These are phyloP conservation scores for Anabacerthia variegaticeps DNA, from an alignment of 2,797 vertebrate species.

Conservation along the genomic window DNA sequence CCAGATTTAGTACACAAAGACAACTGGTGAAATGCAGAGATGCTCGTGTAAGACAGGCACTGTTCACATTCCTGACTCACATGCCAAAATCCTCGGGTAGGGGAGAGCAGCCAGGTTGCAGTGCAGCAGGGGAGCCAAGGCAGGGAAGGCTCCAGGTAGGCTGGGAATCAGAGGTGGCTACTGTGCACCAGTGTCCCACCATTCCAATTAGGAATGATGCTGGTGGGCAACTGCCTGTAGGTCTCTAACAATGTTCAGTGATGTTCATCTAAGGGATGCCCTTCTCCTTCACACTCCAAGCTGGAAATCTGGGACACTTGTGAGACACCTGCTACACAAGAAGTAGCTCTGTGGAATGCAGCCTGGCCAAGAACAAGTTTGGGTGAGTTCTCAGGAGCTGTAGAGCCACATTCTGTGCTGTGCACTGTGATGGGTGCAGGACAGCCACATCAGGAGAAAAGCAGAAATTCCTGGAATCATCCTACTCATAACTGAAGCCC, in stretches of 20 bases:
- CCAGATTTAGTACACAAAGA: background rate
- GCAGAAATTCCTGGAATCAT: background rate
- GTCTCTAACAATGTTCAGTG: background rate
- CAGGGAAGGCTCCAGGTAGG: background rate
- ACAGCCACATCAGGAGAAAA: background rate
- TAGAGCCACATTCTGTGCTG: background rate
- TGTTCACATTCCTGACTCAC: background rate
- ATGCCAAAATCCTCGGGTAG: background rate
- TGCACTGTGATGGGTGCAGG: rapidly evolving
- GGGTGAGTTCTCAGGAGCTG: background rate
- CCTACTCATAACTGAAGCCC: background rate
- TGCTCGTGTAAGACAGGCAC: background rate
- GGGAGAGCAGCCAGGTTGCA: background rate
- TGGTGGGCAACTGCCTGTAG: background rate
- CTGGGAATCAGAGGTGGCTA: background rate
- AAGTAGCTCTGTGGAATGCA: background rate
- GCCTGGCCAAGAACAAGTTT: background rate
- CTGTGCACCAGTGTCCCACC: background rate
- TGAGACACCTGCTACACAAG: background rate
- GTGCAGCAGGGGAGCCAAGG: background rate
- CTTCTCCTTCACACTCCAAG: background rate
- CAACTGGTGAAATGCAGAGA: background rate
- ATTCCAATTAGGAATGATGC: background rate
- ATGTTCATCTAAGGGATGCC: background rate
- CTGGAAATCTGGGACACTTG: background rate